phyloP scores from a whole-genome alignment of 2,888 invertebrate genomes.

The Drosophila mercatorum region DNA sequence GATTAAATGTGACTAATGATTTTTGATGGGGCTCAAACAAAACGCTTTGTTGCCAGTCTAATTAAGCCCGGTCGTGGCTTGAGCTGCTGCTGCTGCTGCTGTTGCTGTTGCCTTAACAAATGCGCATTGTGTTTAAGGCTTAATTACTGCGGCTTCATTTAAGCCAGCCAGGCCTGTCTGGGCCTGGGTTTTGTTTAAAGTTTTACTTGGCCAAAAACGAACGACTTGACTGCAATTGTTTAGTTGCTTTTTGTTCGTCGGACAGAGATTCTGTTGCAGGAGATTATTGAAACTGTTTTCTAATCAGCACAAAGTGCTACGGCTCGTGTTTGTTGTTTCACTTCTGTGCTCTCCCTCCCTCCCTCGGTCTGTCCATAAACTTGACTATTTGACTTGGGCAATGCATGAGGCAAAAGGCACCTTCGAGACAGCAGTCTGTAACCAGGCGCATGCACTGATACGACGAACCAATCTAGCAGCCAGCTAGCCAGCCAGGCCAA shows the following conservation, averaged over 20 bases:
- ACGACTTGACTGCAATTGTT: conserved; percentile 60
- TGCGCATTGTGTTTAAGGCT: conserved; percentile 65
- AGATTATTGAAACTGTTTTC: conserved; percentile 71
- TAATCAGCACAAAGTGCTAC: conserved; percentile 72
- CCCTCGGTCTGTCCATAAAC: conserved; percentile 38
- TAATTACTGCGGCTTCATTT: conserved; percentile 59
- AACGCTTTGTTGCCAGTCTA: conserved; percentile 62
- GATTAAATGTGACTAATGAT: conserved; percentile 74
- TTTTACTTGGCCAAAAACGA: conserved; percentile 38
- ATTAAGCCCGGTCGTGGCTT: conserved; percentile 56
- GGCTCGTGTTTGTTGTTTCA: conserved; percentile 26
- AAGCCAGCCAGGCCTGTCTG: conserved; percentile 23
- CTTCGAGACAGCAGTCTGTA: conserved; percentile 32
- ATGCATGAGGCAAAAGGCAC: conserved; percentile 52
- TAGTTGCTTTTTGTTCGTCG: conserved; percentile 33
- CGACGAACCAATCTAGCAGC: background rate
- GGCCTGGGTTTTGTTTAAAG: conserved; percentile 55
- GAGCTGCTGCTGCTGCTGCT: conserved; percentile 24
- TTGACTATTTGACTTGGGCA: conserved; percentile 55
- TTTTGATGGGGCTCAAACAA: conserved; percentile 59
- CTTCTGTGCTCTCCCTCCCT: conserved; percentile 7
- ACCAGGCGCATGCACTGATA: conserved; percentile 37
- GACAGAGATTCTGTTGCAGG: conserved; percentile 13
- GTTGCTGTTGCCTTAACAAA: conserved; percentile 54
- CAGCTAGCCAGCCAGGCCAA: background rate